Conservation (phyloP, 2,888 invertebrate species). For the Metopia argyrocephala region DNA sequence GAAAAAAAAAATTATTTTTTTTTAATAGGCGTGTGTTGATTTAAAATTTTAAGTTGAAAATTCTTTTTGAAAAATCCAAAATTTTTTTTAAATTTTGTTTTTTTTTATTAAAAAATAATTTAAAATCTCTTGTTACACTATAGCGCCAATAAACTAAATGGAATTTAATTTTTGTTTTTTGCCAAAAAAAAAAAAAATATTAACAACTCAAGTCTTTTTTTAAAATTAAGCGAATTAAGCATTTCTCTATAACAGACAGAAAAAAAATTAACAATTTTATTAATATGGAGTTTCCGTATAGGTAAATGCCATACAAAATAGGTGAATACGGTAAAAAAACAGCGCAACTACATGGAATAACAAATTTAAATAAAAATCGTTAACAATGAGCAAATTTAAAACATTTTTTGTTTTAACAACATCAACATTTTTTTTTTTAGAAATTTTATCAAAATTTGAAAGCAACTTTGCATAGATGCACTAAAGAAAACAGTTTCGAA, state of each 20-base stretch:
- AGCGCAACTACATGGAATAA: no score
- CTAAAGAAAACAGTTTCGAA: no score
- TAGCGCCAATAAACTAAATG: conserved; percentile 60
- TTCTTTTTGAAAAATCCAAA: conserved; percentile 1
- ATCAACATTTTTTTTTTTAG: no score
- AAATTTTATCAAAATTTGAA: no score
- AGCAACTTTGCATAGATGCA: no score
- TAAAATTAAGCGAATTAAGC: conserved; percentile 16
- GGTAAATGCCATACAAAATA: background rate
- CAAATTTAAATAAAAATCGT: no score
- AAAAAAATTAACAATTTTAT: background rate
- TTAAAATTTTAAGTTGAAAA: conserved; percentile 37
- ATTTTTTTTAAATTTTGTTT: conserved; percentile 11
- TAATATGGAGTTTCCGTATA: background rate
- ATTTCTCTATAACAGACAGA: background rate
- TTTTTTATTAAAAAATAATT: conserved; percentile 1
- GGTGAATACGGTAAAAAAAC: no score
- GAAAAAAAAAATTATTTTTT: background rate
- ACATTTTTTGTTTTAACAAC: no score
- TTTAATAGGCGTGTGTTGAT: conserved; percentile 19
- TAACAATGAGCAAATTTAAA: no score
- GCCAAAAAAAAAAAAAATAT: background rate
- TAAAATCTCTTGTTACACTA: conserved; percentile 50
- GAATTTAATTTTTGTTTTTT: conserved; percentile 27
- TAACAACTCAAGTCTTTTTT: conserved; percentile 12